phyloP scores from a whole-genome alignment of 1,140 invertebrate species.

The Cataglyphis hispanica region DNA sequence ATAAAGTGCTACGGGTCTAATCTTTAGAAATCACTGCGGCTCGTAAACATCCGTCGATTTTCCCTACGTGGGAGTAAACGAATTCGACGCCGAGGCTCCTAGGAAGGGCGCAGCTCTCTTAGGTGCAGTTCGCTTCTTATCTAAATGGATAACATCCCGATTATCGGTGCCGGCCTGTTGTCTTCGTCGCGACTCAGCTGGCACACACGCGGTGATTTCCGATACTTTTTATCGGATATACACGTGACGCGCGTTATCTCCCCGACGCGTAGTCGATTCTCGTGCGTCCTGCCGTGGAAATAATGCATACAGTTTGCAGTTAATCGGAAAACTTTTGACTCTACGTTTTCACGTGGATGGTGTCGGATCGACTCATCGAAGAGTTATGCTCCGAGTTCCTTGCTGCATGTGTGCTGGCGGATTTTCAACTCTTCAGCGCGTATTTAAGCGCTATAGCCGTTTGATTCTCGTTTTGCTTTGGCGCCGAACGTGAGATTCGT shows the following conservation, averaged over 20 bases:
- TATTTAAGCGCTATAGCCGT: background rate
- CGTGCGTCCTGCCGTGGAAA: background rate
- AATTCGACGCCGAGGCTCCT: conserved; percentile 16
- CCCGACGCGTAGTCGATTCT: conserved; percentile 12
- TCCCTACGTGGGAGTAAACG: conserved; percentile 32
- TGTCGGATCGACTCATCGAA: background rate
- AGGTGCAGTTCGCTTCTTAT: conserved; percentile 29
- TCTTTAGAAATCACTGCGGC: conserved; percentile 27
- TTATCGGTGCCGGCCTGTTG: conserved; percentile 29
- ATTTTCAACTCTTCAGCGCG: conserved; percentile 10
- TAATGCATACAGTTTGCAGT: background rate
- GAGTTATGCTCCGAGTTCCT: background rate
- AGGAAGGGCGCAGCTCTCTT: background rate
- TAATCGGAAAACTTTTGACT: background rate
- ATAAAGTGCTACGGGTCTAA: conserved; percentile 31
- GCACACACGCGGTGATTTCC: conserved; percentile 17
- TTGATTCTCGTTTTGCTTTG: conserved; percentile 35
- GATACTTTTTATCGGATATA: conserved; percentile 7
- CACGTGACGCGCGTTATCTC: conserved; percentile 10
- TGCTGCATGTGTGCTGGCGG: conserved; percentile 12
- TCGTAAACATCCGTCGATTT: conserved; percentile 39
- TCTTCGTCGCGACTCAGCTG: conserved; percentile 29
- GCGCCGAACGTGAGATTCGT: conserved; percentile 11
- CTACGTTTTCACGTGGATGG: background rate
- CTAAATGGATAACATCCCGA: conserved; percentile 35